Percentiles rank a stretch among this genome's conserved stretches.
Evolutionary conservation across 2,797 vertebrate genomes (phyloP).

Genomic region (Chelonia mydas): DNA sequence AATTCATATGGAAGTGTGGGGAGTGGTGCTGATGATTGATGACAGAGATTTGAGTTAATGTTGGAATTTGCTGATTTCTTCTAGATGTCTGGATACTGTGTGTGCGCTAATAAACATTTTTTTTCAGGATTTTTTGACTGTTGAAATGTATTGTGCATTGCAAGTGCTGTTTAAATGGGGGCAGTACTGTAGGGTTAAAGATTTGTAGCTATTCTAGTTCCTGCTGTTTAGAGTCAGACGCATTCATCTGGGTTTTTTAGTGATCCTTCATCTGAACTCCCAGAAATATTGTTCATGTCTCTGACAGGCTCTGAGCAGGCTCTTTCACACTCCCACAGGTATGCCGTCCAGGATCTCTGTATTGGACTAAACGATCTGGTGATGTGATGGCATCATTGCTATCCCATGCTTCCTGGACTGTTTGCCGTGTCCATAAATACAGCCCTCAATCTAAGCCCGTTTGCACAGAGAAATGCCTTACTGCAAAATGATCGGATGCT

Average conservation of each 20-base stretch:
- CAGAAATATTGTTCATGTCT: accelerated
- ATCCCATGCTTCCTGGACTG: not conserved
- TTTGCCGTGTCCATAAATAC: not conserved
- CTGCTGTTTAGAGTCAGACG: accelerated
- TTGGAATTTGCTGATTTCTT: conserved; percentile 45
- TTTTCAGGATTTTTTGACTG: not conserved
- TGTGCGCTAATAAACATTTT: conserved; percentile 60
- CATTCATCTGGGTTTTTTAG: not conserved
- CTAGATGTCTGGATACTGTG: conserved; percentile 36
- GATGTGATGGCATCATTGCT: accelerated
- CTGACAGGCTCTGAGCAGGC: accelerated
- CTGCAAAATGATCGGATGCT: not conserved
- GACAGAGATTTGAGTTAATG: conserved; percentile 24
- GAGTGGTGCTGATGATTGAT: conserved; percentile 1
- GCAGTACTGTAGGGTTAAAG: not conserved
- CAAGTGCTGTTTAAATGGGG: accelerated
- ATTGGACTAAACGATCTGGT: not conserved
- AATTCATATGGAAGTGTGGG: not conserved
- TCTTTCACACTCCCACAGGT: accelerated
- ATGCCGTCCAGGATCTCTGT: not conserved
- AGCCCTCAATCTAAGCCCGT: accelerated
- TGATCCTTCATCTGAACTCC: accelerated
- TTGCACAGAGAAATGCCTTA: accelerated
- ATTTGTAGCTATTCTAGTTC: not conserved
- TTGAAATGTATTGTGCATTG: not conserved